Evolutionary conservation across 2,797 vertebrate species (phyloP), one percentile per base, ranked within the genome.

Genomic region (Ptychobarbus kaznakovi): DNA sequence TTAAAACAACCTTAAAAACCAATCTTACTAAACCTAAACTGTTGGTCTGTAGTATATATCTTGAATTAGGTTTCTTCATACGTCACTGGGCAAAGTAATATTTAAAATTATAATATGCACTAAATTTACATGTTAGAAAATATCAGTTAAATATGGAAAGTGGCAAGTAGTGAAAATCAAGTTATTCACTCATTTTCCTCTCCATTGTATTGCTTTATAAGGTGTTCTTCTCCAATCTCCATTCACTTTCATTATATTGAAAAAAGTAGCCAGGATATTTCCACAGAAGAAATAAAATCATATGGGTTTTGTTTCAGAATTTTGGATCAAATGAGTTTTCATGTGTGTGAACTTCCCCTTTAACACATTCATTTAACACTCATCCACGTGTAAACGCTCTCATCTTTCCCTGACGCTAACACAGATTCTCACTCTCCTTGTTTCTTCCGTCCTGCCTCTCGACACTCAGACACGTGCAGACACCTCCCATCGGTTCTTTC

Each of bases 381-480:
- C 61, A 49, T 72, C 32, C 73, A 65, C 82, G 69, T 63, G 35
- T 25, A 76, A 68, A 38, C 75, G 35, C 84, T 66, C 72, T 49
- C 79, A 63, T 80, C n/a, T 49, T 32, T 79, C 44, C 25, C 35
- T 73, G 44, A 83, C 40, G n/a, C 78, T 74, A 78, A 78, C n/a
- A 73, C 80, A 77, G 63, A 63, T 79, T 80, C 49, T 83, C 83
- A 28, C 78, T 56, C 42, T 70, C 40, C 46, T 32, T 73, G 69
- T 49, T 44, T 53, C 44, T 76, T 32, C 38, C 38, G 0, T 73
- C 44, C 13, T 53, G 18, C 53, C 84, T 84, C 44, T 81, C 56
- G 65, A 69, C 72, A 44, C 25, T 28, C 16, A 83, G 46, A 68
- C 35, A 80, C 75, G 75, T 76, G 56, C 61, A 44, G 49, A 22